phyloP scores from a whole-genome alignment of 2,797 vertebrate species.

The Crocidura indochinensis region DNA sequence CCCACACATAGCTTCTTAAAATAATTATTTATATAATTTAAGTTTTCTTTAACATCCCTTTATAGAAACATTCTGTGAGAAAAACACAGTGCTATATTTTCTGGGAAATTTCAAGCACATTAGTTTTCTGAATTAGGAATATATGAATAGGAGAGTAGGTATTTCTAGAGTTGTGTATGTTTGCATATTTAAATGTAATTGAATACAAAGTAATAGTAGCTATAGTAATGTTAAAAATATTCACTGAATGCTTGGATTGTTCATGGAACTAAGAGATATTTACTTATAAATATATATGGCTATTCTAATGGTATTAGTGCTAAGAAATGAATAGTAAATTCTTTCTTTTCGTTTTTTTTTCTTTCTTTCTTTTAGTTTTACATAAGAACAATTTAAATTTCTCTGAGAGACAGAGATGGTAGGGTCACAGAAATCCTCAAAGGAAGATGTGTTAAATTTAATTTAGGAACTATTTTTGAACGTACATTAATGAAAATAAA shows the following conservation, averaged over 20 bases:
- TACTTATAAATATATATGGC: background rate
- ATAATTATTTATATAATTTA: background rate
- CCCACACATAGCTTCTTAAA: background rate
- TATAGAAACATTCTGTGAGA: background rate
- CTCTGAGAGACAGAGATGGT: background rate
- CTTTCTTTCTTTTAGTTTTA: conserved; percentile 4
- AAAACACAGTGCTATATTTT: too few relatives aligned
- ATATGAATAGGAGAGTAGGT: background rate
- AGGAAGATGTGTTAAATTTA: conserved; percentile 1
- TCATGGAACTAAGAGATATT: background rate
- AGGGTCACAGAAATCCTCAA: background rate
- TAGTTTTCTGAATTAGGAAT: conserved; percentile 11
- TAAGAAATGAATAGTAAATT: background rate
- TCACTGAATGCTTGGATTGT: background rate
- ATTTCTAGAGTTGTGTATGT: background rate
- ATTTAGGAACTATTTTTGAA: too few relatives aligned
- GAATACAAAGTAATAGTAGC: background rate
- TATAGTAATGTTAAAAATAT: background rate
- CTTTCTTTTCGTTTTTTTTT: too few relatives aligned
- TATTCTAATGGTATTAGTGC: background rate
- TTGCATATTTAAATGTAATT: background rate
- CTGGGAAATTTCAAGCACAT: background rate
- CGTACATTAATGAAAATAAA: background rate
- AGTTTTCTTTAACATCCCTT: background rate
- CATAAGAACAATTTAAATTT: conserved; percentile 15